A percentile compares a stretch with the other conserved stretches of the same genome.
Conservation (phyloP, 2,888 invertebrate genomes). For the Panorpa germanica region DNA sequence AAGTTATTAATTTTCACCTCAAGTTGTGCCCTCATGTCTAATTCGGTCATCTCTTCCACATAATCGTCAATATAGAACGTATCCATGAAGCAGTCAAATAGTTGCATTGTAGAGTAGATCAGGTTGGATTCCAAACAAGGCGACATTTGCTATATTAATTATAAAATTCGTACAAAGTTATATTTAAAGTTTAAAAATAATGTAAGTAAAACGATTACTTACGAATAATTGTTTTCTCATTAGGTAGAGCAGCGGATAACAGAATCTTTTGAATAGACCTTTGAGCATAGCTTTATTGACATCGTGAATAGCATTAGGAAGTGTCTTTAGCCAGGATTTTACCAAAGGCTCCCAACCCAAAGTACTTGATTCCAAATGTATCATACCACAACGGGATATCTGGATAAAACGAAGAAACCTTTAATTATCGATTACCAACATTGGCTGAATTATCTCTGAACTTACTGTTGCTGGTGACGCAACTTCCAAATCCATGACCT, state of each 20-base stretch:
- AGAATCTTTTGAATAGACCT: constrained; percentile 60
- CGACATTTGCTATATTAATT: constrained; percentile 52
- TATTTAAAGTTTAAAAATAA: background rate
- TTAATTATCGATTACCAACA: constrained; percentile 8
- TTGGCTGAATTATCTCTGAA: constrained; percentile 15
- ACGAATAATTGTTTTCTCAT: constrained; percentile 56
- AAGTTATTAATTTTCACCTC: constrained; percentile 46
- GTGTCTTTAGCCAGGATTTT: constrained; percentile 64
- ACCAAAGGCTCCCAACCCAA: constrained; percentile 85
- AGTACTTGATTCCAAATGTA: constrained; percentile 78
- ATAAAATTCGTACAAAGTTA: constrained; percentile 2
- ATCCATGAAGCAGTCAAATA: constrained; percentile 77
- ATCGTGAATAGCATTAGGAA: constrained; percentile 49
- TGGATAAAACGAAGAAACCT: constrained; percentile 20
- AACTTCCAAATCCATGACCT: constrained; percentile 91
- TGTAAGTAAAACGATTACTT: no score
- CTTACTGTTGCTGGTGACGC: constrained; percentile 73
- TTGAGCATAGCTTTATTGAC: constrained; percentile 48
- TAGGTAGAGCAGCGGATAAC: constrained; percentile 57
- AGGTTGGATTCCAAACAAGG: constrained; percentile 76
- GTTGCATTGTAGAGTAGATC: constrained; percentile 58
- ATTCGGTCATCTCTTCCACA: constrained; percentile 46
- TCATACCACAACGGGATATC: constrained; percentile 92
- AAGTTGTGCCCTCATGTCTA: constrained; percentile 69
- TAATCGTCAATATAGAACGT: constrained; percentile 64